Base-by-base conservation (phyloP, 2,888 invertebrate species). In the Lathronympha strigana region DNA sequence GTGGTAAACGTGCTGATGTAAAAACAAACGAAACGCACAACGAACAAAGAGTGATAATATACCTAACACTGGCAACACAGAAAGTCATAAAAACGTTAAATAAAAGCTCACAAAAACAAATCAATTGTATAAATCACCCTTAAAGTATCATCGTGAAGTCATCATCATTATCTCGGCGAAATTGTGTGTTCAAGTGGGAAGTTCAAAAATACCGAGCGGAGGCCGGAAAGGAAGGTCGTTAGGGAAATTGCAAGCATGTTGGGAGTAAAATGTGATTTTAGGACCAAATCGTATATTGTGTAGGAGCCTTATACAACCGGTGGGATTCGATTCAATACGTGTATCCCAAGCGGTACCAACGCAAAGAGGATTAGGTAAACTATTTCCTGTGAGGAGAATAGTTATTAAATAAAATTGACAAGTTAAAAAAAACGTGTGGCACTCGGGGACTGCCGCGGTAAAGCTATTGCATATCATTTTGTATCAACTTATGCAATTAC, bases 191-290 rank as follows among this genome's bases (percentile, higher is more conserved):
- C 28, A 17, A 45, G 19, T 17, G 50, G 49, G 33, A 50, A 50
- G 50, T 63, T 43, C 28, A 33, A 57, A 61, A 33, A 23, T 19
- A 57, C 38, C 25, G n/a, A 31, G 50, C 15, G 25, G 31, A 21
- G 11, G 25, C 6, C 47, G 57, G 49, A 57, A 63, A 50, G 23
- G 19, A 19, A 15, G 19, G 50, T 57, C 63, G 50, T 63, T 63
- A 63, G 57, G 57, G 63, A 63, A 57, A 63, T 57, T 50, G 50
- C 50, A 55, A 45, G 50, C 63, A 40, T 47, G 36, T 54, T 47
- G n/a, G 40, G 19, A 11, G 49, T 21, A 25, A 49, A 49, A 57
- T 50, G 55, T 28, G 43, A 33, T 53, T 53, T 51, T 53, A 23
- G 45, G 19, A 43, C 31, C 5, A 33, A 49, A 17, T 53, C 23